Conservation (phyloP, 2,797 vertebrate species). For the Buceros bicornis region DNA sequence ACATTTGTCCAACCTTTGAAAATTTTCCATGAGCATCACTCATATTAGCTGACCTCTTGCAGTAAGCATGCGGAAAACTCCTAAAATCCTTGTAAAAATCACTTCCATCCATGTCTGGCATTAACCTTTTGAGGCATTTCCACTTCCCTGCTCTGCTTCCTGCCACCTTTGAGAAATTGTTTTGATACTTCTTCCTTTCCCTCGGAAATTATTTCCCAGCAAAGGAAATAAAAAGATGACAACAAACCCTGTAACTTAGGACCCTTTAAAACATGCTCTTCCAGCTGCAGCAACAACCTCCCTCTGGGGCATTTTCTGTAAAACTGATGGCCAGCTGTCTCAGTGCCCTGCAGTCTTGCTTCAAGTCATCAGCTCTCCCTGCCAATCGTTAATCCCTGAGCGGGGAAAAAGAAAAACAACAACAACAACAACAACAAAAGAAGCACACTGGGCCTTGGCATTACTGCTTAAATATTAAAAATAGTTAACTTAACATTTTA, state of each 20-base stretch:
- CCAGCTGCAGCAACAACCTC: not conserved
- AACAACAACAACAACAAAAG: too few species aligned
- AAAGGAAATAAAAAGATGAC: slow-evolving; percentile 13
- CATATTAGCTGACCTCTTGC: not conserved
- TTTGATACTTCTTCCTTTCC: not conserved
- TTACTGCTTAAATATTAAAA: not conserved
- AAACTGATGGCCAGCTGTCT: slow-evolving; percentile 3
- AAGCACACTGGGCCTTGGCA: not conserved
- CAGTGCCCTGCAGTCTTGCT: slow-evolving; percentile 38
- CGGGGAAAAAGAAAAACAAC: not conserved
- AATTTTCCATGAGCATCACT: not conserved
- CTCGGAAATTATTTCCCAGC: not conserved
- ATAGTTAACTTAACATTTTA: not conserved
- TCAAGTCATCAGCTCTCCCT: slow-evolving; percentile 10
- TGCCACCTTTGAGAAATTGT: not conserved
- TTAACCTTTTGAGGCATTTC: slow-evolving; percentile 4
- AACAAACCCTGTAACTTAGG: not conserved
- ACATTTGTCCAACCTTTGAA: slow-evolving; percentile 20
- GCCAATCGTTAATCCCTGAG: not conserved
- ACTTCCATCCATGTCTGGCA: not conserved
- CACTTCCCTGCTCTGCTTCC: not conserved
- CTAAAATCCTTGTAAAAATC: not conserved
- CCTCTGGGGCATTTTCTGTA: not conserved
- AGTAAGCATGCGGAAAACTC: not conserved
- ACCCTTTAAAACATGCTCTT: not conserved